Evolutionary conservation across 2,797 vertebrate genomes (phyloP), one percentile per base, ranked within the genome.

Genomic region (Ctenochaetus hawaiiensis): DNA sequence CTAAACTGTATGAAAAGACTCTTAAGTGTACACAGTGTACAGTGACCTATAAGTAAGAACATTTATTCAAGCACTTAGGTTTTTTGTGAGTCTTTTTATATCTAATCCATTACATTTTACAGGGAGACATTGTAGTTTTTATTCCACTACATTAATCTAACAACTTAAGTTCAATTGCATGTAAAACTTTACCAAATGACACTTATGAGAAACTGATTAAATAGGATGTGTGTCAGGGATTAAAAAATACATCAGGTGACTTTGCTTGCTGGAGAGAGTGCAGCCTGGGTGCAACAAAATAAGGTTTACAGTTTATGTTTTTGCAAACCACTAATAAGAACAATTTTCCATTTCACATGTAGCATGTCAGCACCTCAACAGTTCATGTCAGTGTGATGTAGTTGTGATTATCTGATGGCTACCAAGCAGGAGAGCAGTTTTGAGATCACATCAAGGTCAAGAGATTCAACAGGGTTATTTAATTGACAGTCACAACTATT

Each of bases 1-100:
- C 71, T 37, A 57, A 52, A 68, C 64, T 60, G 18, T 70, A 52
- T 60, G 67, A 65, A 67, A 58, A 45, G 44, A 67, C 75, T 62
- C 49, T 41, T n/a, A 73, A 30, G 17, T 66, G 26, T 22, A 62
- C n/a, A 54, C 16, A 52, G 8, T 63, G 39, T 58, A 53, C 23
- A 64, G 14, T 61, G 22, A 43, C 64, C 43, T 30, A 3, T 22
- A 22, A 51, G 17, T 57, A 47, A 58, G 0, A 13, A 7, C 2
- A 6, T 60, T 59, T 59, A 53, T 56, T 68, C 17, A 52, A 56
- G 11, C 30, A 14, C 16, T 37, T 41, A 18, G 5, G 44, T 60
- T 1, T 14, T 9, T 37, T 67, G 18, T 43, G 3, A 44, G 3
- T n/a, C 1, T 54, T 61, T 68, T 44, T 45, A 10, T 34, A 54